Evolutionary conservation across 2,797 vertebrate species (phyloP), one percentile per base, ranked within the genome.

Genomic region (Loriculus beryllinus): DNA sequence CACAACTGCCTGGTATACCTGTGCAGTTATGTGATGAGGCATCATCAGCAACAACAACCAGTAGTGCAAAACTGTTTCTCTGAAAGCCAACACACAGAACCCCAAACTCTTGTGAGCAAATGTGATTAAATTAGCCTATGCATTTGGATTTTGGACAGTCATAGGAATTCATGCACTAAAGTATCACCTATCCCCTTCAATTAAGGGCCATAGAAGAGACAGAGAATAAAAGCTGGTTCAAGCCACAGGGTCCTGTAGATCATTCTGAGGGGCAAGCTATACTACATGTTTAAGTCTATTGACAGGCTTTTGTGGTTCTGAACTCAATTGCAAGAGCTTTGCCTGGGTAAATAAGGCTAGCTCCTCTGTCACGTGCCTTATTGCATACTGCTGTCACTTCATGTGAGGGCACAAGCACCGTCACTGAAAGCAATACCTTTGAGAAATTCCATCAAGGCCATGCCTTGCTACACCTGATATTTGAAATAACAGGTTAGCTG

Each of bases 381-480:
- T 4, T 8, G 12, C 33, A 28, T 9, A 8, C 4, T 33, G 35
- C n/a, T 19, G 16, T n/a, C 0, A 0, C 28, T 59, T 16, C 8
- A 13, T 0, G 3, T 23, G n/a, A 71, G 26, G 64, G 11, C n/a
- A 37, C 40, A 48, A 43, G 33, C 11, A 14, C 43, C 11, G 35
- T 23, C 2, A 1, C 28, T 10, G 45, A 40, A n/a, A 67, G 31
- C 31, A 52, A 20, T 3, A 82, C 1, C 18, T 79, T 16, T 19
- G 39, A 76, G 39, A 79, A 82, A 67, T 20, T 70, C 40, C 31
- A 52, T 47, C 43, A 79, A 62, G 26, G 11, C n/a, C 29, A 10
- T 17, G 37, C 8, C 35, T 40, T 20, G 7, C 51, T 68, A 45
- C 1, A 2, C 13, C 25, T 57, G 42, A 39, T 28, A 47, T 42